Evolutionary conservation across 1,140 invertebrate species (phyloP).

Genomic region (Bombyx mori): DNA sequence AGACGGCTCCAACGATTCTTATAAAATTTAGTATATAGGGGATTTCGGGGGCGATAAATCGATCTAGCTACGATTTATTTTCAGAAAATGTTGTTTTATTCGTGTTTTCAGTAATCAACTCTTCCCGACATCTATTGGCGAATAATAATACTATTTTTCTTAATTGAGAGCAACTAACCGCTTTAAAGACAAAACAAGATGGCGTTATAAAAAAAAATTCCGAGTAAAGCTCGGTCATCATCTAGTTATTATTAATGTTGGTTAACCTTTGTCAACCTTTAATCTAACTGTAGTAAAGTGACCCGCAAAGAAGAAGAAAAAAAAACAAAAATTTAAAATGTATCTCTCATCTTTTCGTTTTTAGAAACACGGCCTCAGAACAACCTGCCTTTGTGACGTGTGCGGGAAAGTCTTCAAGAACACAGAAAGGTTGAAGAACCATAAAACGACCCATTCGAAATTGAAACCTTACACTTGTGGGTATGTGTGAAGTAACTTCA

Average conservation of each 20-base stretch:
- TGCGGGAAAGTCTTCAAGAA: constrained; percentile 37
- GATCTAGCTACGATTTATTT: too few relatives aligned
- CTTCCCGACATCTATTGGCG: too few relatives aligned
- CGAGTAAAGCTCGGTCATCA: neutral
- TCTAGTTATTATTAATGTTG: neutral
- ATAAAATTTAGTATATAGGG: too few relatives aligned
- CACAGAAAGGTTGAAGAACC: constrained; percentile 22
- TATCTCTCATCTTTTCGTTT: constrained; percentile 9
- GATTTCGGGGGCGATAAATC: too few relatives aligned
- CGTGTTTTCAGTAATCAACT: too few relatives aligned
- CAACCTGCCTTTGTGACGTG: constrained; percentile 33
- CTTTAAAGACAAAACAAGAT: too few relatives aligned
- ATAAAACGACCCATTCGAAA: constrained; percentile 28
- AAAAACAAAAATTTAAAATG: neutral
- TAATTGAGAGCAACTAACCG: too few relatives aligned
- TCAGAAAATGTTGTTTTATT: too few relatives aligned
- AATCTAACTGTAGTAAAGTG: neutral
- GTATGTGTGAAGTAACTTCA: constrained; percentile 11
- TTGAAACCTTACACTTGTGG: constrained; percentile 36
- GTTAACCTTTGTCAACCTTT: neutral
- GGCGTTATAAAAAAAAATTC: too few relatives aligned
- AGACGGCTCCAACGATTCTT: too few relatives aligned
- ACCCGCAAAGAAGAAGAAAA: too few relatives aligned
- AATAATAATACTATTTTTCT: too few relatives aligned
- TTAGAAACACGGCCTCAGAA: constrained; percentile 33